Conservation (phyloP, 2,888 invertebrate species). For the Athripsodes cinereus region DNA sequence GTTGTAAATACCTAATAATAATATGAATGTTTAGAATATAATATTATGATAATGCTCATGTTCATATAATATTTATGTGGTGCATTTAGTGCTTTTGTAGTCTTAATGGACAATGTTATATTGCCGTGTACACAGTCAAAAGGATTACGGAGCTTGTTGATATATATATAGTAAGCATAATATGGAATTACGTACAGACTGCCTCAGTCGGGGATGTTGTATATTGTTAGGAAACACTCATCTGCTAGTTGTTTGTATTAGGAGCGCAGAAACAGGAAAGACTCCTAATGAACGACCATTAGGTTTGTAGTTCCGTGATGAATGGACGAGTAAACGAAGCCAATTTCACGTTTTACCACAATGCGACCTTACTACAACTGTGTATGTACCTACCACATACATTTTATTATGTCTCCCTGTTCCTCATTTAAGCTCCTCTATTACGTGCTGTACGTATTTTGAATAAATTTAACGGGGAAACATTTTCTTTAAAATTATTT, state of each 20-base stretch:
- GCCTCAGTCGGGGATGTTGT: conserved; percentile 1
- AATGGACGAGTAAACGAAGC: conserved; percentile 24
- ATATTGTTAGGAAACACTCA: neutral
- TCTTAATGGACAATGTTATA: too few relatives aligned
- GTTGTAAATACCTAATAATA: too few relatives aligned
- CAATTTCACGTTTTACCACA: conserved; percentile 15
- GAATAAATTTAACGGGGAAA: too few relatives aligned
- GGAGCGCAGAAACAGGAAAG: conserved; percentile 7
- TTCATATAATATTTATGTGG: too few relatives aligned
- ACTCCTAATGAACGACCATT: conserved; percentile 24
- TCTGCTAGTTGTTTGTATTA: too few relatives aligned
- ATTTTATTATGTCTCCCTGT: conserved; percentile 3
- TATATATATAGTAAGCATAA: too few relatives aligned
- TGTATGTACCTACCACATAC: neutral
- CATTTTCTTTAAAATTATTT: too few relatives aligned
- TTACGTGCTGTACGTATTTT: neutral
- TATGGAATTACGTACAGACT: neutral
- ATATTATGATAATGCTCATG: too few relatives aligned
- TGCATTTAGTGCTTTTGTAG: too few relatives aligned
- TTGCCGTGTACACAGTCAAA: too few relatives aligned
- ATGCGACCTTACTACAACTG: neutral
- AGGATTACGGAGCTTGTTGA: too few relatives aligned
- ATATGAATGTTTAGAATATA: too few relatives aligned
- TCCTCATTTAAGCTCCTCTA: neutral
- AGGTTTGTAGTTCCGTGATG: conserved; percentile 18